Evolutionary conservation across 2,888 invertebrate genomes (phyloP).

Genomic region (Blera fallax): DNA sequence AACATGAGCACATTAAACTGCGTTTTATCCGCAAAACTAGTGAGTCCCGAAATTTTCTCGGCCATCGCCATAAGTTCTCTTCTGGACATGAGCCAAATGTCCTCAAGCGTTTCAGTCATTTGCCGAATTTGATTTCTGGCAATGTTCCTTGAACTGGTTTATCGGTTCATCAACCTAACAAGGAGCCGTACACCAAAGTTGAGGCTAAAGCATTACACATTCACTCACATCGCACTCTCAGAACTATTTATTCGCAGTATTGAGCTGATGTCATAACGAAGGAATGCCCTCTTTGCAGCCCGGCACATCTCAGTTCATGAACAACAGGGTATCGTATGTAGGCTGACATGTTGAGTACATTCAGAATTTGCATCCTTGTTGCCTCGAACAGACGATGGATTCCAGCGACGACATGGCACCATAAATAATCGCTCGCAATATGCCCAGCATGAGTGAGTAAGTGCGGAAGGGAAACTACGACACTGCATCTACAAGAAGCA

Average conservation of each 20-base stretch:
- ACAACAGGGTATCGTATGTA: not conserved
- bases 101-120: constrained; percentile 30
- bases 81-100: constrained; percentile 51
- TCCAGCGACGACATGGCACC: constrained; percentile 42
- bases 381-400: constrained; percentile 1
- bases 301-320: not conserved
- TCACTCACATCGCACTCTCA: not conserved
- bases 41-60: not conserved
- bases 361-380: constrained; percentile 32
- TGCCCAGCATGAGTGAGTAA: constrained; percentile 12
- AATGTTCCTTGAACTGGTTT: constrained; percentile 62
- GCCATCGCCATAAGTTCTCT: constrained; percentile 13
- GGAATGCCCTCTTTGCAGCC: not conserved
- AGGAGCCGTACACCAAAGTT: not conserved
- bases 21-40: not conserved
- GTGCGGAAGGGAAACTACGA: constrained; percentile 12
- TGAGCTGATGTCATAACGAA: constrained; percentile 57
- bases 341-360: constrained; percentile 44
- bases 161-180: constrained; percentile 32
- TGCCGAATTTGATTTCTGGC: constrained; percentile 53
- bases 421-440: constrained; percentile 49
- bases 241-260: constrained; percentile 39
- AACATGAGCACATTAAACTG: not conserved
- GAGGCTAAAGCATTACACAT: not conserved
- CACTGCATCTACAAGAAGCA: constrained; percentile 27